Evolutionary conservation across 2,888 invertebrate species (phyloP), one percentile per base, ranked within the genome.

Genomic region (Eledona agricola): DNA sequence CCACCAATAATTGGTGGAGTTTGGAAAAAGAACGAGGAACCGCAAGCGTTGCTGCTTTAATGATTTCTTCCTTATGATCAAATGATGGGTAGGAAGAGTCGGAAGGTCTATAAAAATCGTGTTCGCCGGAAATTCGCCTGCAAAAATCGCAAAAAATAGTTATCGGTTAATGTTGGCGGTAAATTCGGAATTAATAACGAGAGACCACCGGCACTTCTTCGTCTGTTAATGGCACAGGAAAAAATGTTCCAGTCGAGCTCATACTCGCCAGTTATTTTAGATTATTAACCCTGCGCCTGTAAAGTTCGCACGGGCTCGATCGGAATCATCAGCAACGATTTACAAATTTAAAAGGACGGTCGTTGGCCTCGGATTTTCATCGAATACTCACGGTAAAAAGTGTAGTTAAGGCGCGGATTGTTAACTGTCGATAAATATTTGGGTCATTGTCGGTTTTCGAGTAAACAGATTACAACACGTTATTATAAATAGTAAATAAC

Each of bases 401-500:
- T n/a, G n/a, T n/a, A n/a, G n/a, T n/a, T n/a, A n/a, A n/a, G n/a
- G n/a, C n/a, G n/a, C n/a, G n/a, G n/a, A n/a, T n/a, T n/a, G n/a
- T n/a, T n/a, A n/a, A n/a, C n/a, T n/a, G n/a, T n/a, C n/a, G 29
- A 20, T 42, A 22, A 43, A 34, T 51, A 51, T 51, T 51, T 43
- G 23, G 51, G 51, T 51, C 51, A 51, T 35, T 51, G 51, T 51
- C 51, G 35, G 28, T 43, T 43, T 43, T 42, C 26, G 34, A 51
- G 34, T 43, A 25, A 51, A 51, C 51, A 51, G 19, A 43, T 51
- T 51, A 43, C 51, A 25, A 43, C 35, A 51, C 19, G 12, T 31
- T 43, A 40, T 43, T 43, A 34, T 35, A 43, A 51, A 51, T 34
- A 51, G 29, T 34, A 42, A 38, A 29, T 40, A 45, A 45, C 10